Percentiles rank a stretch among this genome's conserved stretches.
phyloP scores from a whole-genome alignment of 1,140 invertebrate genomes.

The Drosophila simulans region DNA sequence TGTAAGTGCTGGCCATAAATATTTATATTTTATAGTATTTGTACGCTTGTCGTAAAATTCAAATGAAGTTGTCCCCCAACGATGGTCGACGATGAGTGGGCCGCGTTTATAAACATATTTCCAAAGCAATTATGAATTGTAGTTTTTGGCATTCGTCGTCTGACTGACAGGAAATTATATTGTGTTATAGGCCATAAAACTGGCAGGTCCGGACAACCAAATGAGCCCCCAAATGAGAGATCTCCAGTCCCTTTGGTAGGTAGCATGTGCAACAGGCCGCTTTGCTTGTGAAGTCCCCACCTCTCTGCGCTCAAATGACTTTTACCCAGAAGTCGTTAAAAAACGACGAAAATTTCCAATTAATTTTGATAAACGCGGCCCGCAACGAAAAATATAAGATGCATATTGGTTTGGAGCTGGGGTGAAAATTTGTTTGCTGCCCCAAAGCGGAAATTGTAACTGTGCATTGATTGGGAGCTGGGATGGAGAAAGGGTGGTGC shows the following conservation, averaged over 20 bases:
- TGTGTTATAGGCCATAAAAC: constrained; percentile 66
- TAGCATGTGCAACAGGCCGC: constrained; percentile 67
- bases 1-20: constrained; percentile 82
- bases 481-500: neutral
- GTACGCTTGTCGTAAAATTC: constrained; percentile 70
- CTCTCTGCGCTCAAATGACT: constrained; percentile 63
- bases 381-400: constrained; percentile 29
- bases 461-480: constrained; percentile 58
- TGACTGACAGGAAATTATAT: constrained; percentile 78
- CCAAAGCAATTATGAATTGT: constrained; percentile 79
- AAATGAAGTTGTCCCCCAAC: constrained; percentile 70
- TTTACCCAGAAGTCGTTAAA: constrained; percentile 83
- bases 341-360: constrained; percentile 82
- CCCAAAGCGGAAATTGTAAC: constrained; percentile 64
- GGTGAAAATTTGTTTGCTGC: constrained; percentile 38
- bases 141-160: constrained; percentile 53
- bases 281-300: constrained; percentile 67
- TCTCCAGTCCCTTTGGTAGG: constrained; percentile 34
- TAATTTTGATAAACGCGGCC: constrained; percentile 80
- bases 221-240: constrained; percentile 31
- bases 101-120: constrained; percentile 70
- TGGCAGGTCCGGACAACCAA: constrained; percentile 55
- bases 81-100: constrained; percentile 9
- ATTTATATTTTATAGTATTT: constrained; percentile 65
- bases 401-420: constrained; percentile 14